Evolutionary conservation across 2,113 vertebrate genomes (phyloP).

Genomic region (Nymphicus hollandicus): DNA sequence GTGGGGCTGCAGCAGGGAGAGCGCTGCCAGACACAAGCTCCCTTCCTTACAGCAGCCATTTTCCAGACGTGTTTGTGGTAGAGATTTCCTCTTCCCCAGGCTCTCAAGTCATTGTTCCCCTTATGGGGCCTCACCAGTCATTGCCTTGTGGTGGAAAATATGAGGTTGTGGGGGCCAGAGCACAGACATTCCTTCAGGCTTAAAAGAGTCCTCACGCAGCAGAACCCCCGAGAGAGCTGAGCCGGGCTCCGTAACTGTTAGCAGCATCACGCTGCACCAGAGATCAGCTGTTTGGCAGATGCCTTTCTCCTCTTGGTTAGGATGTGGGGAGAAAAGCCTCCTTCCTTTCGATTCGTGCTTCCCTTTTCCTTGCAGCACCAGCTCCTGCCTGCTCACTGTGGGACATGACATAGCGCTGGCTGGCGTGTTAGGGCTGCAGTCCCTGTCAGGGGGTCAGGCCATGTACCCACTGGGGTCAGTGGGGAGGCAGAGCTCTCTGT

Average conservation of each 20-base stretch:
- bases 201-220: not conserved
- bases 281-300: constrained; percentile 4
- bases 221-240: not conserved
- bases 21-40: not conserved
- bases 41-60: constrained; percentile 22
- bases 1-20: not conserved
- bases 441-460: not conserved
- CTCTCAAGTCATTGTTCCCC: constrained; percentile 57
- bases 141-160: constrained; percentile 58
- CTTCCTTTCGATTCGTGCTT: not conserved
- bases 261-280: not conserved
- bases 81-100: constrained; percentile 40
- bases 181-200: constrained; percentile 42
- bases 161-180: constrained; percentile 10
- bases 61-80: constrained; percentile 26
- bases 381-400: not conserved
- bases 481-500: not conserved
- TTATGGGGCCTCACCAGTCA: constrained; percentile 39
- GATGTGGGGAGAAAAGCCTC: not conserved
- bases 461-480: not conserved
- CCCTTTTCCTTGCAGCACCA: not conserved
- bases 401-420: not conserved
- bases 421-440: not conserved
- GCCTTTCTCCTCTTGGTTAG: not conserved
- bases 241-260: not conserved